Evolutionary conservation across 2,888 invertebrate species (phyloP).

Genomic region (Yponomeuta sedellus): DNA sequence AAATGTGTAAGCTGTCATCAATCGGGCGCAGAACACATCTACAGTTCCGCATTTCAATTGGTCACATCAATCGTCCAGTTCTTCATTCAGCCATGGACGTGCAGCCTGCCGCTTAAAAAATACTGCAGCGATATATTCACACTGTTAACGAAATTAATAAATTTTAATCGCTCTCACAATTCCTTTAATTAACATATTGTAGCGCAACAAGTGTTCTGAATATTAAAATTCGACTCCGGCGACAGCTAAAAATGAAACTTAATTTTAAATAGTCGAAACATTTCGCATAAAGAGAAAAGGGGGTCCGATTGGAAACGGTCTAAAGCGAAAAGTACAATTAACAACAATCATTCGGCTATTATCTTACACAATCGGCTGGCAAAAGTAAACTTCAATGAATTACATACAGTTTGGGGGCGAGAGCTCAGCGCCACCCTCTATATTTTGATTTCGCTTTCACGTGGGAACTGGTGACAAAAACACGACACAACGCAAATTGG

Average conservation of each 20-base stretch:
- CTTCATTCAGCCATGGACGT: too few species aligned
- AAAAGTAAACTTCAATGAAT: background rate
- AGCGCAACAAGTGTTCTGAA: background rate
- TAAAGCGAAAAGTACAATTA: background rate
- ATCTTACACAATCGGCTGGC: conserved; percentile 8
- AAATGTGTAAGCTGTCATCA: too few species aligned
- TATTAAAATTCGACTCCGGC: background rate
- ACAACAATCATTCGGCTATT: conserved; percentile 3
- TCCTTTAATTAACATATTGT: background rate
- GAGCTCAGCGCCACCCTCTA: conserved; percentile 12
- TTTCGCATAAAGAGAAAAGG: background rate
- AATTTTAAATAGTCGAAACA: background rate
- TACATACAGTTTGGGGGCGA: background rate
- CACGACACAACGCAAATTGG: background rate
- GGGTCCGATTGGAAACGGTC: background rate
- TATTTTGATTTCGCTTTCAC: conserved; percentile 12
- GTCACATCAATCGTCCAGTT: too few species aligned
- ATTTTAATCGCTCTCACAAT: background rate
- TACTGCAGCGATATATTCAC: too few species aligned
- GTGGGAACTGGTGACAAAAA: conserved; percentile 17
- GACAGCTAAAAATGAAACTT: background rate
- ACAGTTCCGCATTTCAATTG: too few species aligned
- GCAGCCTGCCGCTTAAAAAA: too few species aligned
- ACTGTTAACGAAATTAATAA: too few species aligned
- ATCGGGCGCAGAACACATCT: too few species aligned